Evolutionary conservation across 2,888 invertebrate species (phyloP).

Genomic region (Pseudeuparius sepicola): DNA sequence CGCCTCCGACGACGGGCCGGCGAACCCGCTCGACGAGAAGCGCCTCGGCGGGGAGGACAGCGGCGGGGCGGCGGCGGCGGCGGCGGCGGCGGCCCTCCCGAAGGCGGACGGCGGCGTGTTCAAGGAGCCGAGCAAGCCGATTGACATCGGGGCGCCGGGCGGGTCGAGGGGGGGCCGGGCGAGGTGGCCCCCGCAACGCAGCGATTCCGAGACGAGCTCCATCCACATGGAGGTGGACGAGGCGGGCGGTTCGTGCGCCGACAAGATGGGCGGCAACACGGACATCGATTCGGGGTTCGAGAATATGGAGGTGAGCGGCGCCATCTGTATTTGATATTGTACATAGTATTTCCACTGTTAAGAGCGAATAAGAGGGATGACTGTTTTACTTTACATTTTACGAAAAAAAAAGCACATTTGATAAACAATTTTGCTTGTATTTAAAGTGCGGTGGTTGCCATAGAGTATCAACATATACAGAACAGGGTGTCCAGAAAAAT

Average conservation of each 20-base stretch:
- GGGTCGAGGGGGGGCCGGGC: conserved; percentile 30
- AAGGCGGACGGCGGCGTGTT: conserved; percentile 5
- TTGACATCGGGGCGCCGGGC: conserved; percentile 34
- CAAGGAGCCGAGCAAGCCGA: conserved; percentile 35
- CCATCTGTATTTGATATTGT: too few species aligned
- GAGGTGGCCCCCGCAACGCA: conserved; percentile 33
- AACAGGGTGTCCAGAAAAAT: too few species aligned
- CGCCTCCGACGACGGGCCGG: conserved; percentile 16
- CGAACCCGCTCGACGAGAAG: conserved; percentile 21
- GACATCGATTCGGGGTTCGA: conserved; percentile 66
- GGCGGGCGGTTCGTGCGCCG: conserved; percentile 34
- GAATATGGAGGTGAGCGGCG: conserved; percentile 53
- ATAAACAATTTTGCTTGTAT: too few species aligned
- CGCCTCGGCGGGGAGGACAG: conserved; percentile 29
- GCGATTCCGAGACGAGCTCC: conserved; percentile 40
- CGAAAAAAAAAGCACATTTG: too few species aligned
- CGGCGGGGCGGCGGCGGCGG: conserved; percentile 19
- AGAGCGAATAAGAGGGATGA: too few species aligned
- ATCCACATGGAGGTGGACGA: conserved; percentile 52
- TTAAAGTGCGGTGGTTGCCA: too few species aligned
- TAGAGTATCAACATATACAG: too few species aligned
- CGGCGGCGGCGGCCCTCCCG: conserved; percentile 9
- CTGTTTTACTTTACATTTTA: too few species aligned
- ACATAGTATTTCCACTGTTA: too few species aligned
- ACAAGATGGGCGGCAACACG: conserved; percentile 40